phyloP scores from a whole-genome alignment of 2,113 vertebrate species.

The Bufo gargarizans region DNA sequence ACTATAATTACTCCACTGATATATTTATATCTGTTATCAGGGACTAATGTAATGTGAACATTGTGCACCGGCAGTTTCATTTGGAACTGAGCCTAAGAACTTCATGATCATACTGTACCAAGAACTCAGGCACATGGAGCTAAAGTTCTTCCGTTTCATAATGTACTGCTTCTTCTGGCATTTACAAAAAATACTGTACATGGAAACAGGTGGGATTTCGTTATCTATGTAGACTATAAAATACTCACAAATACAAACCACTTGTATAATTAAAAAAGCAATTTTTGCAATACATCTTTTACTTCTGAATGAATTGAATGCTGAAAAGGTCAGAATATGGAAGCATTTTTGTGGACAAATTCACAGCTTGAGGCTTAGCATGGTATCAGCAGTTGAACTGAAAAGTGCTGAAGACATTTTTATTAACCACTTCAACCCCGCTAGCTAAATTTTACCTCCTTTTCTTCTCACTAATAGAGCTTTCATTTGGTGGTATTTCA shows the following conservation, averaged over 20 bases:
- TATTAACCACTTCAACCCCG: too few species aligned
- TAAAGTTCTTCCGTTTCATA: neutral
- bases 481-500: too few species aligned
- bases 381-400: too few species aligned
- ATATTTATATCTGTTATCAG: conserved; percentile 51
- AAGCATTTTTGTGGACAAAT: neutral
- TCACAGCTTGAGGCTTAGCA: too few species aligned
- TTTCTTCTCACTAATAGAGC: too few species aligned
- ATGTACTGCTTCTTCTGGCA: neutral
- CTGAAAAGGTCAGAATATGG: neutral
- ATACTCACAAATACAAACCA: neutral
- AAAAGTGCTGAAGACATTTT: too few species aligned
- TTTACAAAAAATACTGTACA: neutral
- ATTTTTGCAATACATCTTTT: neutral
- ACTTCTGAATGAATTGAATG: neutral
- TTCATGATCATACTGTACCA: neutral
- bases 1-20: conserved; percentile 51
- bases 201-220: neutral
- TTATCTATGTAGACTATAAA: neutral
- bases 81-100: conserved; percentile 51
- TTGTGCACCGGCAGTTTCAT: conserved; percentile 50
- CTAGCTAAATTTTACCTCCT: too few species aligned
- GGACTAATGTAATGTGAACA: conserved; percentile 53
- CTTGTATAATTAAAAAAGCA: neutral
- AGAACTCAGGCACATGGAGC: neutral